phyloP scores from a whole-genome alignment of 2,113 vertebrate species.

The Speoplatyrhinus poulsoni region DNA sequence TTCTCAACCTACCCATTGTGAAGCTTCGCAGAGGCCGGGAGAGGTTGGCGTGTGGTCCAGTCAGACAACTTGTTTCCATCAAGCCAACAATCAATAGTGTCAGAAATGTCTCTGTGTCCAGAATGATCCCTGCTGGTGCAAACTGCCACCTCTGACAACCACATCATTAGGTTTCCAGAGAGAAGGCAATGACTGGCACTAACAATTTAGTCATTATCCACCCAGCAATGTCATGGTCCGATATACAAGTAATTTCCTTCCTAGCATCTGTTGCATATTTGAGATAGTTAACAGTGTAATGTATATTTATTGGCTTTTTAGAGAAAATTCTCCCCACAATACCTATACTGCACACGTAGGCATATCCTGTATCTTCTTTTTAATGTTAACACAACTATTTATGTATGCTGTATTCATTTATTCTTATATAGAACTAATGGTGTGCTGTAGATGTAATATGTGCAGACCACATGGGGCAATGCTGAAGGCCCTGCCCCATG shows the following conservation, averaged over 20 bases:
- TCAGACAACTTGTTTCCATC: constrained; percentile 51
- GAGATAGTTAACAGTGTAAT: too few species aligned
- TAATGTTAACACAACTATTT: too few species aligned
- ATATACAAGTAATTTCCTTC: constrained; percentile 3
- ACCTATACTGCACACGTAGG: too few species aligned
- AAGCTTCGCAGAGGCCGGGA: constrained; percentile 13
- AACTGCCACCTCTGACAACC: constrained; percentile 31
- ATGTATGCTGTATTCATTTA: too few species aligned
- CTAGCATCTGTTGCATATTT: neutral
- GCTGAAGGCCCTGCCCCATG: too few species aligned
- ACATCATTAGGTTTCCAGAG: constrained; percentile 29
- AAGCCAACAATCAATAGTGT: constrained; percentile 51
- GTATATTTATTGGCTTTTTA: too few species aligned
- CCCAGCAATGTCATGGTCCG: constrained; percentile 19
- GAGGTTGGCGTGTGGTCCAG: constrained; percentile 25
- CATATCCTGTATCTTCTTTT: too few species aligned
- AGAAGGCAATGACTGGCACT: neutral
- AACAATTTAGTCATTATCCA: constrained; percentile 19
- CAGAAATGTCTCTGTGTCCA: constrained; percentile 39
- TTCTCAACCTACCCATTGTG: constrained; percentile 10
- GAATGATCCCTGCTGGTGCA: constrained; percentile 10
- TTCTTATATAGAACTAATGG: too few species aligned
- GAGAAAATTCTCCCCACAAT: too few species aligned
- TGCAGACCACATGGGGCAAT: too few species aligned
- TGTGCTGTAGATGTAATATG: too few species aligned